These are phyloP conservation scores for Gavialis gangeticus DNA, from an alignment of 2,113 vertebrate species.

Conservation along the genomic window DNA sequence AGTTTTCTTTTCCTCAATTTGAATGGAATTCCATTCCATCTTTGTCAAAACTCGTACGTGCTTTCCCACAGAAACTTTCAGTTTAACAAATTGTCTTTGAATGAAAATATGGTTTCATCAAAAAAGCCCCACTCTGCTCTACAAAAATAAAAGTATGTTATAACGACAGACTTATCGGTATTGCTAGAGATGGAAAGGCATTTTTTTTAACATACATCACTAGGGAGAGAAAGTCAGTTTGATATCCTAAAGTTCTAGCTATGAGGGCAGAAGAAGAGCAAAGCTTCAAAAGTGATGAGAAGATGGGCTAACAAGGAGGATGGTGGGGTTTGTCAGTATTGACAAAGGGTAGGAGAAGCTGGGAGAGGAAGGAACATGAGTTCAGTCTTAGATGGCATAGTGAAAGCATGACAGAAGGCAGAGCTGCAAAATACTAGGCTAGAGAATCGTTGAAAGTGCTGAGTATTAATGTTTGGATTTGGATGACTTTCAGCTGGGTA, in stretches of 20 bases:
- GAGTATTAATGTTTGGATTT: constrained; percentile 21
- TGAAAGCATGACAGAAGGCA: not conserved
- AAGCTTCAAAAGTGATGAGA: constrained; percentile 42
- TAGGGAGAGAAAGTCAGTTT: constrained; percentile 8
- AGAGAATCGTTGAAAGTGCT: constrained; percentile 34
- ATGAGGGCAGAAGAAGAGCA: not conserved
- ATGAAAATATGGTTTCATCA: too few relatives aligned
- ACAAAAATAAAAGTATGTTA: too few relatives aligned
- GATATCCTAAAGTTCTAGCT: not conserved
- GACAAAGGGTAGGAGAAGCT: constrained; percentile 41
- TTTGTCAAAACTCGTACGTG: too few relatives aligned
- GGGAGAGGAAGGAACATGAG: constrained; percentile 18
- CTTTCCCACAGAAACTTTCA: too few relatives aligned
- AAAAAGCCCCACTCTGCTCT: too few relatives aligned
- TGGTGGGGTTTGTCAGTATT: constrained; percentile 33
- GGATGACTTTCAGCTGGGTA: not conserved
- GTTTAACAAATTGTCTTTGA: too few relatives aligned
- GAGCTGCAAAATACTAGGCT: constrained; percentile 1
- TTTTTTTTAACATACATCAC: constrained; percentile 51
- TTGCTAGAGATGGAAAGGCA: not conserved
- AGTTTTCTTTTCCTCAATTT: too few relatives aligned
- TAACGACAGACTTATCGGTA: constrained; percentile 27
- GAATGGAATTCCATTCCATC: too few relatives aligned
- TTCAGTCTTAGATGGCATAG: constrained; percentile 18
- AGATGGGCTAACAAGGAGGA: not conserved